Evolutionary conservation across 2,797 vertebrate species (phyloP).

Genomic region (Alosa sapidissima): DNA sequence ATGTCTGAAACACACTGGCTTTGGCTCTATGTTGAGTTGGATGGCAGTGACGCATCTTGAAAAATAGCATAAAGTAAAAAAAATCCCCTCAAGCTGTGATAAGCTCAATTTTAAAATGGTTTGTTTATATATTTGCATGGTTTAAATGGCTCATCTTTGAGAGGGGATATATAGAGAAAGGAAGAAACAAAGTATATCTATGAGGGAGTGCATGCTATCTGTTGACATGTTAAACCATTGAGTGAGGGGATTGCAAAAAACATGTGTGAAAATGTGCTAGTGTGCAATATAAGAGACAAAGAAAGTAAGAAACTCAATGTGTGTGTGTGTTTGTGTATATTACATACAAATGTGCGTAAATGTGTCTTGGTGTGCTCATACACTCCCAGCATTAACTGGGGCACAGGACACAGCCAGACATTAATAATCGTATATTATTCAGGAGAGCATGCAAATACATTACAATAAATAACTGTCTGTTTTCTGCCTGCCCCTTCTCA

Average conservation of each 20-base stretch:
- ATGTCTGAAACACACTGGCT: background rate
- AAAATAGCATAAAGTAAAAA: background rate
- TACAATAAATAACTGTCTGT: conserved; percentile 80
- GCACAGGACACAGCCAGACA: conserved; percentile 65
- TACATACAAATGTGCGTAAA: conserved; percentile 9
- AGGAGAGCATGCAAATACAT: conserved; percentile 87
- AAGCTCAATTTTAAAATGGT: background rate
- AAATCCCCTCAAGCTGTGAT: background rate
- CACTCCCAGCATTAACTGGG: conserved; percentile 51
- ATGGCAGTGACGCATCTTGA: background rate
- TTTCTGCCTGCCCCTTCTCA: conserved; percentile 83
- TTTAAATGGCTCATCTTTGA: background rate
- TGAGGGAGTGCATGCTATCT: background rate
- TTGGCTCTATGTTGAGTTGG: background rate
- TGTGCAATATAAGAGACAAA: background rate
- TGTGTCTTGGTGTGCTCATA: conserved; percentile 25
- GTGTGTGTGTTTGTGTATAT: background rate
- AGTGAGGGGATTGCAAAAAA: background rate
- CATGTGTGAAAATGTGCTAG: background rate
- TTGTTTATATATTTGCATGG: background rate
- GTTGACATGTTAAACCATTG: background rate
- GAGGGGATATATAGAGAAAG: background rate
- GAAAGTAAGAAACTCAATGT: background rate
- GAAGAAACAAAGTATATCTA: background rate
- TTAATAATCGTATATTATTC: conserved; percentile 69